Conservation (phyloP, 2,797 vertebrate species). For the Anguilla marmorata region DNA sequence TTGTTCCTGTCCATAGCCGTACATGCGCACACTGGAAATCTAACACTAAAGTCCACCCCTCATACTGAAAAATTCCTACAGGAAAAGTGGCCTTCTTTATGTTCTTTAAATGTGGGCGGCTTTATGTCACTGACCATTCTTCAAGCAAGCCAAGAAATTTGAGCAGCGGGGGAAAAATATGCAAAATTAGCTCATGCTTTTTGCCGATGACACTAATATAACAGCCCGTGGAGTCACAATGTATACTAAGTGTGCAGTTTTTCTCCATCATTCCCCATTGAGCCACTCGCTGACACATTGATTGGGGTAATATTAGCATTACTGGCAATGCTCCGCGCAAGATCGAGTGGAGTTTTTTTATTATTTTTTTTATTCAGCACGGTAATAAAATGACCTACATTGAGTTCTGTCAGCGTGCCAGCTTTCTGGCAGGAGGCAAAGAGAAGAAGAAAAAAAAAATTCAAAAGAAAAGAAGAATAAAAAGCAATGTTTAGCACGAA, state of each 20-base stretch:
- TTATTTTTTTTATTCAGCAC: slow-evolving; percentile 53
- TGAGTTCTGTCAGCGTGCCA: slow-evolving; percentile 50
- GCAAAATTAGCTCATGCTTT: slow-evolving; percentile 72
- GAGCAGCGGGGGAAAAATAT: slow-evolving; percentile 47
- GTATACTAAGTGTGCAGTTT: slow-evolving; percentile 71
- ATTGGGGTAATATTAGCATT: slow-evolving; percentile 73
- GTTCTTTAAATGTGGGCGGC: slow-evolving; percentile 55
- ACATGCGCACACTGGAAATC: slow-evolving; percentile 28
- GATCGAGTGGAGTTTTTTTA: slow-evolving; percentile 53
- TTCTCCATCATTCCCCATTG: slow-evolving; percentile 75
- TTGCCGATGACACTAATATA: slow-evolving; percentile 66
- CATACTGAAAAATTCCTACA: slow-evolving; percentile 54
- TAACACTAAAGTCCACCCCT: slow-evolving; percentile 50
- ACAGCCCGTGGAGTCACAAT: slow-evolving; percentile 53
- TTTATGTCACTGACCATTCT: slow-evolving; percentile 53
- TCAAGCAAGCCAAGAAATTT: slow-evolving; percentile 52
- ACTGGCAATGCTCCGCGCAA: slow-evolving; percentile 51
- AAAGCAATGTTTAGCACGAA: slow-evolving; percentile 52
- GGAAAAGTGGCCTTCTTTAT: slow-evolving; percentile 54
- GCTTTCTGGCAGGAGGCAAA: slow-evolving; percentile 1
- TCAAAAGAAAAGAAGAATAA: neutral
- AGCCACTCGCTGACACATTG: slow-evolving; percentile 67
- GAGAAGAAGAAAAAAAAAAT: neutral
- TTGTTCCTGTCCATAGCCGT: neutral
- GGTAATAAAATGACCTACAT: slow-evolving; percentile 66